phyloP scores from a whole-genome alignment of 1,140 invertebrate species.

The Trichonephila clavata region DNA sequence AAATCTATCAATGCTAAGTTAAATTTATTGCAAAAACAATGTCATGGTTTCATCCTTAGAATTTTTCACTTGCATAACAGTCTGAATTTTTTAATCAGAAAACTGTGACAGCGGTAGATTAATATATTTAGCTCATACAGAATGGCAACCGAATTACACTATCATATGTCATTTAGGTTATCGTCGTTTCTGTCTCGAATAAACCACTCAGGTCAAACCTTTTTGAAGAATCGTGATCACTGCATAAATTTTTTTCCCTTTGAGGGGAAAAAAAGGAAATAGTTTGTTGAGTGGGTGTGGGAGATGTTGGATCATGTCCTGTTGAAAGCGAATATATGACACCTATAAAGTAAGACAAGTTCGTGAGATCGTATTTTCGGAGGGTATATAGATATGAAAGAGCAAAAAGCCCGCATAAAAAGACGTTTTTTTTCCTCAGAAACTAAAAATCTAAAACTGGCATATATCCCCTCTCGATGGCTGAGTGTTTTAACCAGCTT shows the following conservation, averaged over 20 bases:
- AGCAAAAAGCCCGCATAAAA: neutral
- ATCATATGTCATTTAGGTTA: neutral
- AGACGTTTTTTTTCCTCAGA: neutral
- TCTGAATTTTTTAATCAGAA: no score
- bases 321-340: neutral
- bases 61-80: no score
- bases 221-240: constrained; percentile 3
- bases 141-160: neutral
- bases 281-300: neutral
- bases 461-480: no score
- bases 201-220: neutral
- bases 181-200: neutral
- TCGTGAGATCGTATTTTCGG: neutral
- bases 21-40: no score
- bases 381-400: no score
- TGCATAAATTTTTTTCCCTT: neutral
- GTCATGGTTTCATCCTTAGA: no score
- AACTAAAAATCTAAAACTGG: neutral
- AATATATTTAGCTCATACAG: no score
- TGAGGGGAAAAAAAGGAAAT: neutral
- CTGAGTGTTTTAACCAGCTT: no score
- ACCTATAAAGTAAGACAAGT: neutral
- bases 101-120: no score
- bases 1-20: no score
- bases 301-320: neutral